Percentiles rank a stretch among this genome's conserved stretches.
These are phyloP conservation scores for Paralichthys olivaceus DNA, from an alignment of 2,113 vertebrate genomes.

Conservation along the genomic window DNA sequence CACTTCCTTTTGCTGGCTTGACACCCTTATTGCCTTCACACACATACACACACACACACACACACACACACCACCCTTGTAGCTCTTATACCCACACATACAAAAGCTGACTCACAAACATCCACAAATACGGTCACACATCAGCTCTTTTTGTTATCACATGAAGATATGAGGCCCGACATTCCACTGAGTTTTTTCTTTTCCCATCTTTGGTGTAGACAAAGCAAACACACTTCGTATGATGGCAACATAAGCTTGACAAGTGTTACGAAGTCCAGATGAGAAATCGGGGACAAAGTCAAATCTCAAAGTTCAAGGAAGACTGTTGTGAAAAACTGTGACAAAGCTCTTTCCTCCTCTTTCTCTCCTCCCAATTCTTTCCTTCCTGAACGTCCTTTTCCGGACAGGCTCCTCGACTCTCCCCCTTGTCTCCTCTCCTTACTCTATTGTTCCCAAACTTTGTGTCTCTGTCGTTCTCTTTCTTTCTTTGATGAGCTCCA, in stretches of 20 bases:
- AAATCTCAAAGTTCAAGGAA: conserved; percentile 13
- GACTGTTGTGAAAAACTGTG: conserved; percentile 1
- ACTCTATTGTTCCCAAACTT: not conserved
- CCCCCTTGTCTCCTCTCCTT: not conserved
- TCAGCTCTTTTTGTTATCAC: conserved; percentile 55
- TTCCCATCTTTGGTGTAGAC: conserved; percentile 48
- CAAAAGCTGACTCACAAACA: not conserved
- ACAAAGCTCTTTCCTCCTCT: not conserved
- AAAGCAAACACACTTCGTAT: conserved; percentile 63
- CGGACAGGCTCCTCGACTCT: not conserved
- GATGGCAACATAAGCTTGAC: conserved; percentile 55
- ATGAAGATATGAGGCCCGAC: conserved; percentile 30
- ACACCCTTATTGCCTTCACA: conserved; percentile 49
- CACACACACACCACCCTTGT: conserved; percentile 18
- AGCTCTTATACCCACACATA: conserved; percentile 11
- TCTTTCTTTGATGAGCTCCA: conserved; percentile 43
- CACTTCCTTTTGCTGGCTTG: conserved; percentile 64
- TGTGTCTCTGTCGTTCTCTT: not conserved
- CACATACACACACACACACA: conserved; percentile 27
- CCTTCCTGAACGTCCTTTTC: not conserved
- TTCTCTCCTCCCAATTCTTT: not conserved
- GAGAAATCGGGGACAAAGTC: conserved; percentile 21
- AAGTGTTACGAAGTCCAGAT: conserved; percentile 5
- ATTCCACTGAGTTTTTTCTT: conserved; percentile 48
- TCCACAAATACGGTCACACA: conserved; percentile 54